Evolutionary conservation across 1,140 invertebrate species (phyloP).

Genomic region (Phymastichus coffea): DNA sequence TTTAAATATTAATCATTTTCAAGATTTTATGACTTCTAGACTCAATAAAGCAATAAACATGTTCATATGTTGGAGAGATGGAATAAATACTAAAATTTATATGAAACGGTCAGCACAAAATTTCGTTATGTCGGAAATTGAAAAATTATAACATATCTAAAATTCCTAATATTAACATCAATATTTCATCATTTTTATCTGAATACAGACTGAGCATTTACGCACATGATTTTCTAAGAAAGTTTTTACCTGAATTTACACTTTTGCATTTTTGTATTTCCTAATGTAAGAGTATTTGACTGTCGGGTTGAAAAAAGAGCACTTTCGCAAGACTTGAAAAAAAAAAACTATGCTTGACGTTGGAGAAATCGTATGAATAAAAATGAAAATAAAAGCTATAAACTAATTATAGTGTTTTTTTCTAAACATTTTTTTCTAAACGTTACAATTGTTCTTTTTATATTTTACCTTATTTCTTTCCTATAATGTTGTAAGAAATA

Average conservation of each 20-base stretch:
- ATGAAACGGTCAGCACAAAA: too few relatives aligned
- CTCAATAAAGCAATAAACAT: too few relatives aligned
- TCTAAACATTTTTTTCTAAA: not conserved
- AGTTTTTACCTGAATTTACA: slow-evolving; percentile 18
- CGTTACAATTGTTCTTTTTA: too few relatives aligned
- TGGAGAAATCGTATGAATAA: slow-evolving; percentile 26
- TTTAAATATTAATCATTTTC: not conserved
- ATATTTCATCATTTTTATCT: slow-evolving; percentile 9
- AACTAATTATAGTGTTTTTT: slow-evolving; percentile 25
- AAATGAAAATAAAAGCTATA: slow-evolving; percentile 4
- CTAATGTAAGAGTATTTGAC: not conserved
- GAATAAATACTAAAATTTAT: too few relatives aligned
- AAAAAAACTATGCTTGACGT: slow-evolving; percentile 38
- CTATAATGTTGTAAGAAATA: not conserved
- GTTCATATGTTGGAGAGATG: too few relatives aligned
- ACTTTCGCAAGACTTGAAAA: slow-evolving; percentile 29
- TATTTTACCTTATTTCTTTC: not conserved
- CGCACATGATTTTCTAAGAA: not conserved
- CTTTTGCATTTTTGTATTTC: slow-evolving; percentile 21
- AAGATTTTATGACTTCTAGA: too few relatives aligned
- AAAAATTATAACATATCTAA: not conserved
- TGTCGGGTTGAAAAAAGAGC: slow-evolving; percentile 22
- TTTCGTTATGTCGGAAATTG: not conserved
- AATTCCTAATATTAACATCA: not conserved
- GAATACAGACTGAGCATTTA: slow-evolving; percentile 1